Conservation (phyloP, 2,888 invertebrate species). For the Coelogynopora nodosa region DNA sequence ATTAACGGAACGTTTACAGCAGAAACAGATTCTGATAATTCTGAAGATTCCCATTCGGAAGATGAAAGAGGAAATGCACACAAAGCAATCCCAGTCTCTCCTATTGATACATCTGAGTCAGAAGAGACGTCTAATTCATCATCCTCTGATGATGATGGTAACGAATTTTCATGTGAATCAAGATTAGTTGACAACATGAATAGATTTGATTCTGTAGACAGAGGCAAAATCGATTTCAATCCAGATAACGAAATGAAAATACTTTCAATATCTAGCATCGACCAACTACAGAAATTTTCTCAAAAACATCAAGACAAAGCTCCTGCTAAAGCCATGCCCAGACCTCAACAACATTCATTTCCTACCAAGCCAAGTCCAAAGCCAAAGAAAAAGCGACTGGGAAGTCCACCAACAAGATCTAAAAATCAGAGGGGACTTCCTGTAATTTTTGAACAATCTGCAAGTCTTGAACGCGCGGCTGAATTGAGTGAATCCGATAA, state of each 20-base stretch:
- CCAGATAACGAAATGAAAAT: neutral
- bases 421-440: slow-evolving; percentile 11
- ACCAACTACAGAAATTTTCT: neutral
- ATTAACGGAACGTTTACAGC: neutral
- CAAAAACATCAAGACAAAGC: neutral
- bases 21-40: neutral
- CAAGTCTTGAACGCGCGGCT: slow-evolving; percentile 7
- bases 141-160: neutral
- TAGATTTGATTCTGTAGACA: neutral
- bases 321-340: neutral
- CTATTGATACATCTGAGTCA: neutral
- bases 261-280: slow-evolving; percentile 18
- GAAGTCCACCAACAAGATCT: neutral
- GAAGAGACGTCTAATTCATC: neutral
- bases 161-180: neutral
- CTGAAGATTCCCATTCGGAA: neutral
- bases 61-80: neutral
- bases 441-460: slow-evolving; percentile 16
- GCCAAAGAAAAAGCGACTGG: neutral
- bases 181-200: neutral
- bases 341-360: neutral
- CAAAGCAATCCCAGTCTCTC: neutral
- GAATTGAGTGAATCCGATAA: neutral
- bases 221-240: neutral
- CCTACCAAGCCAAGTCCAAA: neutral